phyloP scores from a whole-genome alignment of 2,888 invertebrate genomes.

The Leptinotarsa rubiginosa region DNA sequence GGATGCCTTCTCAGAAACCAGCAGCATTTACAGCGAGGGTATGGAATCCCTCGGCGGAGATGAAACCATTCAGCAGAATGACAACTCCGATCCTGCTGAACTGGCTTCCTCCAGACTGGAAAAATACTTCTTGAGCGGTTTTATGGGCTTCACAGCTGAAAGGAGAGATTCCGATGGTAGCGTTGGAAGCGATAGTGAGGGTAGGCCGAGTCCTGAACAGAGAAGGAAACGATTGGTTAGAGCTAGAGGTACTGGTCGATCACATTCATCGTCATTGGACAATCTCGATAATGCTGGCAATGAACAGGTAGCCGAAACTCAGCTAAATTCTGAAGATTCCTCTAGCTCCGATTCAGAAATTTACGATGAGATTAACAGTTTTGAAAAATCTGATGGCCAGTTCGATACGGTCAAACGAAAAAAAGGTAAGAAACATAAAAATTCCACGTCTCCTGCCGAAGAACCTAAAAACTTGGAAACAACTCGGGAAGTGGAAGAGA shows the following conservation, averaged over 20 bases:
- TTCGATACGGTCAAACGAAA: slow-evolving; percentile 87
- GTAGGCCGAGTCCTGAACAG: slow-evolving; percentile 88
- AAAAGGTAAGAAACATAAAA: slow-evolving; percentile 79
- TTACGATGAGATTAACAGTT: slow-evolving; percentile 74
- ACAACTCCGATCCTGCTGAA: slow-evolving; percentile 74
- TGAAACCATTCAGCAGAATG: slow-evolving; percentile 59
- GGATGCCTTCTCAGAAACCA: slow-evolving; percentile 82
- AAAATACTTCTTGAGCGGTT: slow-evolving; percentile 89
- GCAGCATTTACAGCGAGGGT: slow-evolving; percentile 87
- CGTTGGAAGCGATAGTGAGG: slow-evolving; percentile 92
- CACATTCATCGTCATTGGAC: slow-evolving; percentile 85
- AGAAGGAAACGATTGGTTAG: slow-evolving; percentile 83
- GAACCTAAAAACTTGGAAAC: slow-evolving; percentile 75
- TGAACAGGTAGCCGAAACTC: slow-evolving; percentile 62
- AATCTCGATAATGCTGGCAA: slow-evolving; percentile 72
- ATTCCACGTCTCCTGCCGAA: slow-evolving; percentile 69
- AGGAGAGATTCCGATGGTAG: slow-evolving; percentile 85
- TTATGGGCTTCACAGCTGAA: slow-evolving; percentile 84
- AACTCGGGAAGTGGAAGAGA: slow-evolving; percentile 71
- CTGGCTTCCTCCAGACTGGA: slow-evolving; percentile 87
- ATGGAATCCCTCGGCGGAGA: slow-evolving; percentile 78
- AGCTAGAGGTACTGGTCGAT: slow-evolving; percentile 84
- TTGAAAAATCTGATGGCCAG: slow-evolving; percentile 80
- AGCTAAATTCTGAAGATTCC: slow-evolving; percentile 72
- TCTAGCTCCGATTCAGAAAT: slow-evolving; percentile 81